phyloP scores from a whole-genome alignment of 1,140 invertebrate species.

The Bicyclus anynana region DNA sequence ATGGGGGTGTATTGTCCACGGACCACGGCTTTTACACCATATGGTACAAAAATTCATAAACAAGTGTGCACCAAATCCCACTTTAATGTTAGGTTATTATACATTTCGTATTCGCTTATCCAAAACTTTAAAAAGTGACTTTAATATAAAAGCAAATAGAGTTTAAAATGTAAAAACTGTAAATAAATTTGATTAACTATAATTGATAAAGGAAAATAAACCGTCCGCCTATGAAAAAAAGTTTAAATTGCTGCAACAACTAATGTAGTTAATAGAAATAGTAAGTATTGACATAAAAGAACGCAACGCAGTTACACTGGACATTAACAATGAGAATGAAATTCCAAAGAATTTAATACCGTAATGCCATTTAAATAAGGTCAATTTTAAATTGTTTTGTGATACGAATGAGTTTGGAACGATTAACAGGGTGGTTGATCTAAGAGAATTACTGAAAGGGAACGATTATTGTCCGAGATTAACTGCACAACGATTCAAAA shows the following conservation, averaged over 20 bases:
- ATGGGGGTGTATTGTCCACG: conserved; percentile 67
- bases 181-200: conserved; percentile 1
- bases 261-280: conserved; percentile 22
- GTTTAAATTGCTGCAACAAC: conserved; percentile 6
- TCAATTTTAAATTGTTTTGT: conserved; percentile 17
- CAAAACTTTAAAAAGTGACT: conserved; percentile 19
- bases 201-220: conserved; percentile 4
- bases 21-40: conserved; percentile 69
- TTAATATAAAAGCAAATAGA: conserved; percentile 19
- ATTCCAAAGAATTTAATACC: conserved; percentile 12
- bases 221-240: background rate
- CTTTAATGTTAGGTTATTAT: conserved; percentile 58
- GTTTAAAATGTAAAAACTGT: conserved; percentile 16
- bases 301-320: conserved; percentile 43
- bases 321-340: conserved; percentile 34
- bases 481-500: conserved; percentile 14
- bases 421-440: conserved; percentile 69
- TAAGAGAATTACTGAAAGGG: conserved; percentile 54
- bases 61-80: conserved; percentile 66
- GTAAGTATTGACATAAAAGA: conserved; percentile 40
- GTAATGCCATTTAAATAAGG: conserved; percentile 20
- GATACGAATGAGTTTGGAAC: conserved; percentile 38
- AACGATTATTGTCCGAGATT: conserved; percentile 56
- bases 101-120: conserved; percentile 28
- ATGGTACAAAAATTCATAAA: conserved; percentile 70